These are phyloP conservation scores for Odobenus rosmarus DNA, from an alignment of 2,113 vertebrate genomes.

Conservation along the genomic window DNA sequence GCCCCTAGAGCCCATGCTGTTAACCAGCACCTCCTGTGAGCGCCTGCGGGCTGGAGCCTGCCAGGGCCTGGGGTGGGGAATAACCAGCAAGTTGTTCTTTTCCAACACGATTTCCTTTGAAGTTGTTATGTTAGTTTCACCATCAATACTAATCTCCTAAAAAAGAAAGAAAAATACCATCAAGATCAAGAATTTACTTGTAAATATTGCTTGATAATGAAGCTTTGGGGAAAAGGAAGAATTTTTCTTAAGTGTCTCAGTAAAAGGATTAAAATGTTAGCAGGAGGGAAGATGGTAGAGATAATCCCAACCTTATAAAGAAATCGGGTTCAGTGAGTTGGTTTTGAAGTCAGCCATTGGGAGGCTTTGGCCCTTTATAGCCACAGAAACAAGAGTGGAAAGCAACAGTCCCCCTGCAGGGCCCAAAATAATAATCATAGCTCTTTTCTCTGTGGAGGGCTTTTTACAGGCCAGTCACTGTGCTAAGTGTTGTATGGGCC, in stretches of 20 bases:
- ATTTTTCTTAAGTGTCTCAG: conserved; percentile 31
- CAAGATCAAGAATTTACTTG: neutral
- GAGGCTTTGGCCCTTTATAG: neutral
- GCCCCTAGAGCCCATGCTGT: neutral
- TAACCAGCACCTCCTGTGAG: no score
- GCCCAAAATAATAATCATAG: neutral
- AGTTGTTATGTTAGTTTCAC: conserved; percentile 25
- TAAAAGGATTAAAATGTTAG: neutral
- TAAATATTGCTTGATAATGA: conserved; percentile 28
- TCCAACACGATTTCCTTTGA: neutral
- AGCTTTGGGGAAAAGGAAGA: neutral
- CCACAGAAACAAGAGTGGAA: neutral
- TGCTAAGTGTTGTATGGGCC: neutral
- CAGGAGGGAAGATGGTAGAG: neutral
- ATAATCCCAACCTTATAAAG: neutral
- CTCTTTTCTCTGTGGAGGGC: neutral
- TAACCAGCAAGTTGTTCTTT: neutral
- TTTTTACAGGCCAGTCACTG: neutral
- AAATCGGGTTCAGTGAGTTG: neutral
- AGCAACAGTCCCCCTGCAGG: neutral
- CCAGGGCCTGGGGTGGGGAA: neutral
- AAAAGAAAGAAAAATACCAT: neutral
- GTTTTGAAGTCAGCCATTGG: conserved; percentile 9
- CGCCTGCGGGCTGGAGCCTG: neutral
- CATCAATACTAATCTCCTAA: neutral